Evolutionary conservation across 2,888 invertebrate genomes (phyloP).

Genomic region (Sipha maydis): DNA sequence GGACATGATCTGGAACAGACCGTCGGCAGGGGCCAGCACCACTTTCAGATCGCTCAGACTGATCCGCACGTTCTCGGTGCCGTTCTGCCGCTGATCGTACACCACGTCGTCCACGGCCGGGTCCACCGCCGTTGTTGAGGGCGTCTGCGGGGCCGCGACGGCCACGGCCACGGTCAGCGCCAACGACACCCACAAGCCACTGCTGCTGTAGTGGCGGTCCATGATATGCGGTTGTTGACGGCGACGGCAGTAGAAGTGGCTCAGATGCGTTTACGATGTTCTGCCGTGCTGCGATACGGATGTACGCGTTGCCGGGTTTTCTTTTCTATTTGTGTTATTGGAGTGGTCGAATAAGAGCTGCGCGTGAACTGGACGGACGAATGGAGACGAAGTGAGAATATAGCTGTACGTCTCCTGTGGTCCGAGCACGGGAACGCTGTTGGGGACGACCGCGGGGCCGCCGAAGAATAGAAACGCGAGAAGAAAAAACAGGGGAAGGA

Average conservation of each 20-base stretch:
- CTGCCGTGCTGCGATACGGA: neutral
- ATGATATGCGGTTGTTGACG: neutral
- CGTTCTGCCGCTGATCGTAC: constrained; percentile 83
- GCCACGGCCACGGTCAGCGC: constrained; percentile 42
- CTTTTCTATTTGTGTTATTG: too few relatives aligned
- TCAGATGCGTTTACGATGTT: too few relatives aligned
- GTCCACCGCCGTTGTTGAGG: neutral
- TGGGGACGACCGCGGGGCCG: neutral
- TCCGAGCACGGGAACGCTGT: neutral
- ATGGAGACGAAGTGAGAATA: neutral
- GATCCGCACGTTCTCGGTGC: constrained; percentile 78
- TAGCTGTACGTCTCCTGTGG: neutral
- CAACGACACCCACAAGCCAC: neutral
- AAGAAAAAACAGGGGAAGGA: neutral
- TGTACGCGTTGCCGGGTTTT: neutral
- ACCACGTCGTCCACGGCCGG: constrained; percentile 37
- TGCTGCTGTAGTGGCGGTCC: neutral
- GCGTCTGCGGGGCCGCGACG: constrained; percentile 14
- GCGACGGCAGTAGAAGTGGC: neutral
- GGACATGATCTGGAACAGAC: constrained; percentile 70
- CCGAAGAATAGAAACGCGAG: neutral
- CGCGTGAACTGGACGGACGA: neutral
- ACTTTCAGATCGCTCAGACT: constrained; percentile 77
- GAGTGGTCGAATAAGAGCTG: neutral
- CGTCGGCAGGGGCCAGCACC: constrained; percentile 75